These are phyloP conservation scores for Agelas oroides DNA, from an alignment of 37 sponge, comb jelly and placozoan genomes.

Conservation along the genomic window DNA sequence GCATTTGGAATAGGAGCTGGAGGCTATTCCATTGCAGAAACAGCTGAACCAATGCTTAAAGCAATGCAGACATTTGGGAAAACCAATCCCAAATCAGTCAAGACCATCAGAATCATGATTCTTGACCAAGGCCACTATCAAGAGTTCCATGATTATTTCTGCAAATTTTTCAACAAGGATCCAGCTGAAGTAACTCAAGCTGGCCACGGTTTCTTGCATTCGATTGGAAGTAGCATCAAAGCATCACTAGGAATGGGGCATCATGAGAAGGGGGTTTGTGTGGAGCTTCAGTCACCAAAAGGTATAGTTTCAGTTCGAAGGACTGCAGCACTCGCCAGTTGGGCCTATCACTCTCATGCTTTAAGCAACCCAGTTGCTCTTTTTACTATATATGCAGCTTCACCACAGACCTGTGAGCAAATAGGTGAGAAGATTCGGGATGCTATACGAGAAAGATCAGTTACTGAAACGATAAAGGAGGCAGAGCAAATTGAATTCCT, in stretches of 20 bases:
- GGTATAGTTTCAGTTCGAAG: background rate
- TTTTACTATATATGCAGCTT: constrained; percentile 12
- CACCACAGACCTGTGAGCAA: background rate
- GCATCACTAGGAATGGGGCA: no score
- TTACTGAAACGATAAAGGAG: constrained; percentile 15
- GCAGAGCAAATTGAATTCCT: background rate
- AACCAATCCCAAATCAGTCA: constrained; percentile 7
- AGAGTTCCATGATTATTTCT: constrained; percentile 17
- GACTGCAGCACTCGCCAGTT: background rate
- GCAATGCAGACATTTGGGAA: constrained; percentile 12
- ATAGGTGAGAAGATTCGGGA: background rate
- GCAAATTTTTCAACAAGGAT: constrained; percentile 19
- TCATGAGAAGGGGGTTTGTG: no score
- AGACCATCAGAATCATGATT: constrained; percentile 25
- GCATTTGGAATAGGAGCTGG: constrained; percentile 46
- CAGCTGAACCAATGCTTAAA: constrained; percentile 26
- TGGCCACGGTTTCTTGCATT: background rate
- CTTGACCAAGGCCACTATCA: constrained; percentile 11
- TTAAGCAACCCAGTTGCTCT: background rate
- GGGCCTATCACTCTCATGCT: background rate
- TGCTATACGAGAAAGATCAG: constrained; percentile 6
- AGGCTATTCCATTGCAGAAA: constrained; percentile 11
- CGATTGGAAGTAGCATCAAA: no score
- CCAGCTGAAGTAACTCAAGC: background rate
- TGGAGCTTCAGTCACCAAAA: background rate